Evolutionary conservation across 2,888 invertebrate genomes (phyloP).

Genomic region (Xestobium rufovillosum): DNA sequence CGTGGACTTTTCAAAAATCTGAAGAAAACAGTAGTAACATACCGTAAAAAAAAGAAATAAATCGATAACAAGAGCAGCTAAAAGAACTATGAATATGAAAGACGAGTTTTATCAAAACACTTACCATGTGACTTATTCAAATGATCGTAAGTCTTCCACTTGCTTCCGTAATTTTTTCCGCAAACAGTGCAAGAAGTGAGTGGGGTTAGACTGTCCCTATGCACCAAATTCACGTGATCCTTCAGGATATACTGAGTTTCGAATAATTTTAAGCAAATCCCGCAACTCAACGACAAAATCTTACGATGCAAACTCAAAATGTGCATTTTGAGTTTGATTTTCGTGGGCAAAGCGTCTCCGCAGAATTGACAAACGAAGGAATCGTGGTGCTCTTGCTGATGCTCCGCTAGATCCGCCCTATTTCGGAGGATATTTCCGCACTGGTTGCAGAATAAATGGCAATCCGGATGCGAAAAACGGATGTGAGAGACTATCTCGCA

Average conservation of each 20-base stretch:
- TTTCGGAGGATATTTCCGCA: conserved; percentile 50
- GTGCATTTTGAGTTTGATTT: conserved; percentile 53
- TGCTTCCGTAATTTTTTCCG: conserved; percentile 52
- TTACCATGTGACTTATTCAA: conserved; percentile 53
- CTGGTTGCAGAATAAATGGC: conserved; percentile 47
- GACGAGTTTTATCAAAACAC: no score
- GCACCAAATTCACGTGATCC: conserved; percentile 48
- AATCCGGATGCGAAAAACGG: conserved; percentile 48
- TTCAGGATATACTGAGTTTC: conserved; percentile 49
- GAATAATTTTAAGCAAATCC: conserved; percentile 50
- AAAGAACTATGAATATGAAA: no score
- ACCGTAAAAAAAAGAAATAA: no score
- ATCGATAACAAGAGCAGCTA: no score
- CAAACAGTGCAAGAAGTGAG: conserved; percentile 52
- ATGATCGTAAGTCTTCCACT: conserved; percentile 54
- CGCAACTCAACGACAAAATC: conserved; percentile 50
- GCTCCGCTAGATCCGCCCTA: conserved; percentile 46
- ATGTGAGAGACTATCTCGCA: conserved; percentile 52
- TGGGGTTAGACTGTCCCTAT: conserved; percentile 44
- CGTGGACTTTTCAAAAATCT: no score
- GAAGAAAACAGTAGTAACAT: no score
- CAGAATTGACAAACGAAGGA: conserved; percentile 53
- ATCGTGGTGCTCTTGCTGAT: conserved; percentile 47
- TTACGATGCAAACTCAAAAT: conserved; percentile 49
- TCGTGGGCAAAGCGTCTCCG: conserved; percentile 50